Evolutionary conservation across 2,797 vertebrate genomes (phyloP).

Genomic region (Sebastolobus altivelis): DNA sequence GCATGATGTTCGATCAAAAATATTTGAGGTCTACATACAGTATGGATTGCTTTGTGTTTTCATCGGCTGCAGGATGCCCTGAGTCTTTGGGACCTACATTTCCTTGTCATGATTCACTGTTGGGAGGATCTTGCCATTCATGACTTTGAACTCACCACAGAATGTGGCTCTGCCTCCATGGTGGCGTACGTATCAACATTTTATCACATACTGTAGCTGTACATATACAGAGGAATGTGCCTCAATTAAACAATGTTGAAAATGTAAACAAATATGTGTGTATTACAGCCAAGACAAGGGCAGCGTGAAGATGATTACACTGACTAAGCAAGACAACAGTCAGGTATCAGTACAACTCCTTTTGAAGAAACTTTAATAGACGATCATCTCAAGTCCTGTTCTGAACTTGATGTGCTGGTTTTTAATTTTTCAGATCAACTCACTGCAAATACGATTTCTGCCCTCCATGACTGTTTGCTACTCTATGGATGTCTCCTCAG

Average conservation of each 20-base stretch:
- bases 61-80: slow-evolving; percentile 84
- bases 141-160: slow-evolving; percentile 93
- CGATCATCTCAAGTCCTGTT: background rate
- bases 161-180: slow-evolving; percentile 87
- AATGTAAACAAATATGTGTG: slow-evolving; percentile 24
- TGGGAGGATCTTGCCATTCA: slow-evolving; percentile 88
- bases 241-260: background rate
- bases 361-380: background rate
- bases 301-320: slow-evolving; percentile 90
- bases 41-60: background rate
- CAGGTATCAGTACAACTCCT: slow-evolving; percentile 78
- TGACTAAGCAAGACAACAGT: slow-evolving; percentile 82
- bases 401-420: background rate
- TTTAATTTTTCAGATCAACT: slow-evolving; percentile 84
- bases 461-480: slow-evolving; percentile 91
- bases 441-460: slow-evolving; percentile 89
- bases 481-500: slow-evolving; percentile 89
- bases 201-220: background rate
- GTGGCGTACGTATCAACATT: slow-evolving; percentile 77
- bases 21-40: background rate
- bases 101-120: slow-evolving; percentile 88
- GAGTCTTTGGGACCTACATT: slow-evolving; percentile 91
- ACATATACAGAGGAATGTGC: background rate
- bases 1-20: background rate
- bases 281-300: slow-evolving; percentile 87